A percentile compares a stretch with the other conserved stretches of the same genome.
Conservation (phyloP, 1,140 invertebrate genomes). For the Drosophila persimilis region DNA sequence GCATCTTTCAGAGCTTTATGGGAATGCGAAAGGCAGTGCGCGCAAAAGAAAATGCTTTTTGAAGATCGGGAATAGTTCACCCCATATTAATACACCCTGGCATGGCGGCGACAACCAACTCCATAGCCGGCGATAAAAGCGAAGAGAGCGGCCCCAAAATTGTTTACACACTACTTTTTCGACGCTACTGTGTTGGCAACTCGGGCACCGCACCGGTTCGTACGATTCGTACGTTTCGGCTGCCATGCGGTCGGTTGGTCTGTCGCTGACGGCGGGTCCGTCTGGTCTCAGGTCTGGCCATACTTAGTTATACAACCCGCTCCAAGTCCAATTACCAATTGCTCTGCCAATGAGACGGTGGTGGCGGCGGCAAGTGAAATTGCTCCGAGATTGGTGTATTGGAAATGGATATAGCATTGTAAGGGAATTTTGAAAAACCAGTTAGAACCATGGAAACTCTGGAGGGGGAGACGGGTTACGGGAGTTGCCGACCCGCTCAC, state of each 20-base stretch:
- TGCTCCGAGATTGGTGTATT: slow-evolving; percentile 31
- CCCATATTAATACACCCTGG: too few relatives aligned
- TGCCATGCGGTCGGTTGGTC: slow-evolving; percentile 33
- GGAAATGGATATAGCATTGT: slow-evolving; percentile 33
- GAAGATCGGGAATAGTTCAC: too few relatives aligned
- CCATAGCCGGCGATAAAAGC: too few relatives aligned
- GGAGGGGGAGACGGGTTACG: background rate
- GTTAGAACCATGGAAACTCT: slow-evolving; percentile 57
- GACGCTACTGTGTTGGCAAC: slow-evolving; percentile 52
- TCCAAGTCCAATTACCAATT: slow-evolving; percentile 29
- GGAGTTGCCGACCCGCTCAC: background rate
- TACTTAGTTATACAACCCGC: slow-evolving; percentile 60
- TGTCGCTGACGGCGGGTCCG: too few relatives aligned
- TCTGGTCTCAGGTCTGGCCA: slow-evolving; percentile 10
- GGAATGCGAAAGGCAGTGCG: too few relatives aligned
- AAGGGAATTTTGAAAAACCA: slow-evolving; percentile 66
- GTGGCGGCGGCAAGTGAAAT: slow-evolving; percentile 60
- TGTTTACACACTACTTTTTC: slow-evolving; percentile 58
- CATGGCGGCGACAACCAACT: too few relatives aligned
- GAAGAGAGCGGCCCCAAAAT: slow-evolving; percentile 29
- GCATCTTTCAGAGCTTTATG: too few relatives aligned
- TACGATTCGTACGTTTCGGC: slow-evolving; percentile 4
- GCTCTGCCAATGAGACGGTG: slow-evolving; percentile 4
- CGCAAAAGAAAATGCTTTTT: too few relatives aligned
- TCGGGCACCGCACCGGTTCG: slow-evolving; percentile 18